phyloP scores from a whole-genome alignment of 2,113 vertebrate species.

The Corvus cornix region DNA sequence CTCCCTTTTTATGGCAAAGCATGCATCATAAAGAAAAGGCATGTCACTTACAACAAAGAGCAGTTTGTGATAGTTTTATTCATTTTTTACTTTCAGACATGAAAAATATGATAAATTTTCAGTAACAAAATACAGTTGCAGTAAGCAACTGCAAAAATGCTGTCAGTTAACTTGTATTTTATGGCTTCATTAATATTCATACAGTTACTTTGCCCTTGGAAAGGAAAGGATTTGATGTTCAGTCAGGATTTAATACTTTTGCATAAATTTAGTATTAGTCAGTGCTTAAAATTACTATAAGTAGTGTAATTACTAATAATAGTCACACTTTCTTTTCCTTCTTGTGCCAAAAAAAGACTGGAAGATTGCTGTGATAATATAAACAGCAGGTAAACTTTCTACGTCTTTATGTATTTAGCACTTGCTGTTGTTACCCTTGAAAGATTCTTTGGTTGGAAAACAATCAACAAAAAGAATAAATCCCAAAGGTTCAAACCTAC shows the following conservation, averaged over 20 bases:
- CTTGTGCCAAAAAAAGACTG: neutral
- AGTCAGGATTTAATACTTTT: slow-evolving; percentile 16
- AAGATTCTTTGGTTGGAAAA: slow-evolving; percentile 12
- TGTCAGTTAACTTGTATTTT: slow-evolving; percentile 23
- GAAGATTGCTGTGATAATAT: neutral
- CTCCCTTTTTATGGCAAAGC: slow-evolving; percentile 40
- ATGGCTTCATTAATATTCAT: slow-evolving; percentile 42
- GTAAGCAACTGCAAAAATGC: slow-evolving; percentile 10
- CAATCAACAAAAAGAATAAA: slow-evolving; percentile 26
- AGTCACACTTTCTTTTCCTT: neutral
- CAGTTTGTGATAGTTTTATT: slow-evolving; percentile 12
- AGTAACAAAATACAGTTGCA: neutral
- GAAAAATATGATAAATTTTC: slow-evolving; percentile 11
- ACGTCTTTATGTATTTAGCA: neutral
- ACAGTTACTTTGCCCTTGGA: slow-evolving; percentile 31
- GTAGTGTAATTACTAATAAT: slow-evolving; percentile 11
- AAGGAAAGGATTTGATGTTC: slow-evolving; percentile 22
- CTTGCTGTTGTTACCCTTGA: slow-evolving; percentile 9
- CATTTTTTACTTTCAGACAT: neutral
- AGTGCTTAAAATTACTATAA: slow-evolving; percentile 4
- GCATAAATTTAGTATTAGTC: slow-evolving; percentile 14
- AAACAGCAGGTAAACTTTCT: neutral
- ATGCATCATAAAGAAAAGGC: slow-evolving; percentile 41
- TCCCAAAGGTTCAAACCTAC: slow-evolving; percentile 20
- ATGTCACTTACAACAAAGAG: slow-evolving; percentile 44